Percentiles rank a stretch among this genome's conserved stretches.
Evolutionary conservation across 30 jellyfish, hydroid and myxozoan genomes (phyloP).

Genomic region (Aurelia aurita): DNA sequence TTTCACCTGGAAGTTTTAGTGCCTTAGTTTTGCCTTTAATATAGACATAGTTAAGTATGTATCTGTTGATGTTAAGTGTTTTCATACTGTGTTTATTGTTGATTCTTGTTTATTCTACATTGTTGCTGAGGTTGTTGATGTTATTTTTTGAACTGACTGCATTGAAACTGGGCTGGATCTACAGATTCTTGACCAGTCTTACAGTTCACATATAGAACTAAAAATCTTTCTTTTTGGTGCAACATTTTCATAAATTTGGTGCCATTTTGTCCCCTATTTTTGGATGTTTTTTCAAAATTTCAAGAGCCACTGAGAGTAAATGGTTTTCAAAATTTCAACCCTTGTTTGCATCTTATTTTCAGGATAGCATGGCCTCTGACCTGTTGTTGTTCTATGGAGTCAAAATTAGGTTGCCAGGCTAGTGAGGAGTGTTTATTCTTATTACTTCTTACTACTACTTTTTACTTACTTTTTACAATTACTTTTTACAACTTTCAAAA

Average conservation of each 20-base stretch:
- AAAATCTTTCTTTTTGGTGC: too few species aligned
- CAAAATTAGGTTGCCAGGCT: constrained; percentile 81
- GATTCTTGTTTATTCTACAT: too few species aligned
- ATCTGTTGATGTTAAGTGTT: too few species aligned
- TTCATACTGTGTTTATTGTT: too few species aligned
- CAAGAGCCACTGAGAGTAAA: background rate
- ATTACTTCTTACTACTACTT: constrained; percentile 63
- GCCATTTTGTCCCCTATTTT: constrained; percentile 3
- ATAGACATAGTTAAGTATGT: too few species aligned
- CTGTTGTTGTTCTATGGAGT: constrained; percentile 67
- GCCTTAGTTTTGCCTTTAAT: background rate
- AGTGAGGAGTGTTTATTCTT: constrained; percentile 71
- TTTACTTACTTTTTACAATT: constrained; percentile 39
- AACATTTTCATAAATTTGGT: background rate
- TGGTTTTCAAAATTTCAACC: constrained; percentile 28
- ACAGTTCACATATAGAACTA: too few species aligned
- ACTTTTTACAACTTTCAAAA: constrained; percentile 58
- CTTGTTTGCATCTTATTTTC: constrained; percentile 72
- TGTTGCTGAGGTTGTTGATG: too few species aligned
- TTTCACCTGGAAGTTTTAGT: background rate
- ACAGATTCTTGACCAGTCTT: too few species aligned
- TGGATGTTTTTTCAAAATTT: constrained; percentile 42
- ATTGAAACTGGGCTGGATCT: too few species aligned
- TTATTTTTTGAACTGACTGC: too few species aligned
- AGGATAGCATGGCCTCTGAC: constrained; percentile 76